Conservation (phyloP, 2,888 invertebrate species). For the Steinernema carpocapsae region DNA sequence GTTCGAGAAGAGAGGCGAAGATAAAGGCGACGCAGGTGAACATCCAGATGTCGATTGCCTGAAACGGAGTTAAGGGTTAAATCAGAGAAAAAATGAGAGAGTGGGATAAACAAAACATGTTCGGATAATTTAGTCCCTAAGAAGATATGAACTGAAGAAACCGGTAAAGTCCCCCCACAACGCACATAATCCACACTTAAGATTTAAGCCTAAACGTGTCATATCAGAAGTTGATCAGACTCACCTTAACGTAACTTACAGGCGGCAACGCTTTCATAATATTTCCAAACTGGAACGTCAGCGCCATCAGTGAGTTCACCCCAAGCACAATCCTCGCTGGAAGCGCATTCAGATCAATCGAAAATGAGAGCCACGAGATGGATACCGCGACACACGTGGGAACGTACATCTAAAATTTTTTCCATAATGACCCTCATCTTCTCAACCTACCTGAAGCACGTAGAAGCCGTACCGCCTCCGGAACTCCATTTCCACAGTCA, state of each 20-base stretch:
- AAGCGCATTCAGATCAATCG: constrained; percentile 56
- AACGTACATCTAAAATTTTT: constrained; percentile 53
- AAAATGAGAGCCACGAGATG: constrained; percentile 65
- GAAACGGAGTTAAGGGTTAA: background rate
- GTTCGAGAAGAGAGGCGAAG: constrained; percentile 63
- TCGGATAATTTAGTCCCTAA: no score
- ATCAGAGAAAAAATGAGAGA: no score
- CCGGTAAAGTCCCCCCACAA: no score
- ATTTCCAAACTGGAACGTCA: constrained; percentile 55
- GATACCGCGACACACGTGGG: constrained; percentile 65
- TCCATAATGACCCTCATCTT: constrained; percentile 15
- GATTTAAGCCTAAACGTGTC: no score
- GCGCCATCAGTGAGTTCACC: constrained; percentile 66
- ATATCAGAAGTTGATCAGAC: no score
- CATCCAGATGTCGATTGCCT: constrained; percentile 66
- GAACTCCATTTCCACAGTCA: constrained; percentile 62
- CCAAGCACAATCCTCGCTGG: constrained; percentile 65
- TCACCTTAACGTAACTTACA: constrained; percentile 61
- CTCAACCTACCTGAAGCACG: constrained; percentile 54
- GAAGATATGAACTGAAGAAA: no score
- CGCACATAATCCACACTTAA: no score
- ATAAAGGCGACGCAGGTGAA: constrained; percentile 64
- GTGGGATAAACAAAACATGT: no score
- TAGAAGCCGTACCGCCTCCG: constrained; percentile 62
- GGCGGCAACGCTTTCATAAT: constrained; percentile 53